These are phyloP conservation scores for Elephantulus edwardii DNA, from an alignment of 2,113 vertebrate genomes.

Conservation along the genomic window DNA sequence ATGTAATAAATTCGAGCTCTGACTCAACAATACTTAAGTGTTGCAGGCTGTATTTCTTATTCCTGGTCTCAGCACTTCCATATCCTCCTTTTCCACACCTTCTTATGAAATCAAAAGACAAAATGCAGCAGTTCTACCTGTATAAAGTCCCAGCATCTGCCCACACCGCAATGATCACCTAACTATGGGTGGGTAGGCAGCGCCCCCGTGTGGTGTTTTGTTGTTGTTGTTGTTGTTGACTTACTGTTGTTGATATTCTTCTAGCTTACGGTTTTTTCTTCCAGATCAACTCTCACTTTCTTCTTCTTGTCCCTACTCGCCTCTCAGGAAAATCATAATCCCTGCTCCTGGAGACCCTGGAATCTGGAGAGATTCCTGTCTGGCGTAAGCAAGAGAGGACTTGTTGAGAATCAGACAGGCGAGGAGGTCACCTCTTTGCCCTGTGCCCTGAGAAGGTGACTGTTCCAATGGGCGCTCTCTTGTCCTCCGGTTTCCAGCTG, in stretches of 20 bases:
- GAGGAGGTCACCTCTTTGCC: not conserved
- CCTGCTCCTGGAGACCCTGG: not conserved
- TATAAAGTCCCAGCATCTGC: not conserved
- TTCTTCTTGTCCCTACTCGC: not conserved
- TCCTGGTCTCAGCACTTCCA: not conserved
- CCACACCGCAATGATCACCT: not conserved
- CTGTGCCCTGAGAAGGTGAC: not conserved
- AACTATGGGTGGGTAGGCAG: not conserved
- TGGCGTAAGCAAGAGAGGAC: not conserved
- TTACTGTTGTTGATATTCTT: not conserved
- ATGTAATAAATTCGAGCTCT: not conserved
- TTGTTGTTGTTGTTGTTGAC: not conserved
- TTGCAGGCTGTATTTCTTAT: not conserved
- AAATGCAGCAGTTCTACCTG: not conserved
- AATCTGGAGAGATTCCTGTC: not conserved
- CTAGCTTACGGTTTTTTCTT: not conserved
- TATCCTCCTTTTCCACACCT: not conserved
- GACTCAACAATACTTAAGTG: not conserved
- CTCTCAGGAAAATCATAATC: not conserved
- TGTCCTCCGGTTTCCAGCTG: not conserved
- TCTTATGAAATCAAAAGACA: constrained; percentile 12
- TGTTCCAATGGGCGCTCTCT: fast-evolving
- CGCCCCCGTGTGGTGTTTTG: not conserved
- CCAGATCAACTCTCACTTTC: not conserved
- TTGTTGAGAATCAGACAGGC: not conserved